Base-by-base conservation (phyloP, 2,888 invertebrate species). In the Caenorhabditis sp. region DNA sequence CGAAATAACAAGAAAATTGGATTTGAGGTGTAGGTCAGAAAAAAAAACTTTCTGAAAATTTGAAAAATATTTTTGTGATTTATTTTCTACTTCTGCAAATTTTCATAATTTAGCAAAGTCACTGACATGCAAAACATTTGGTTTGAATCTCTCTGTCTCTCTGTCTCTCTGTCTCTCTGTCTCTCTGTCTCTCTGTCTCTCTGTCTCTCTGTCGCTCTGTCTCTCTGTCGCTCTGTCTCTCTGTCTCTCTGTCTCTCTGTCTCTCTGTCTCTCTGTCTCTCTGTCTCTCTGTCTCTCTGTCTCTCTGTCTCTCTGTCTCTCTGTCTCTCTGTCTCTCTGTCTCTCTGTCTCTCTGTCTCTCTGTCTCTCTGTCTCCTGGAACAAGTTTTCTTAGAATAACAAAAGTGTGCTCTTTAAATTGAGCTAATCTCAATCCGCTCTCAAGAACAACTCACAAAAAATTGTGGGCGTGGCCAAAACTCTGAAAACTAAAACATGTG, bases 131-230 rank as follows among this genome's bases (percentile, higher is more conserved):
- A n/a, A n/a, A n/a, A 21, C 19, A 51, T 6, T 51, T 51, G 19
- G 4, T 51, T 12, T 21, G 19, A 5, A 4, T 51, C 51, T 51
- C 51, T 51, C 51, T 51, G 19, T 51, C 51, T 51, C 51, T 51
- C 51, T 51, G 19, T 51, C 51, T 51, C 51, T 51, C 51, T 51
- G 19, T 51, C 51, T 51, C 51, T 51, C 51, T 51, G 19, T 51
- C 51, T 59, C 60, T 21, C 37, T 37, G 36, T 59, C 61, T 61
- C 36, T 51, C 61, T 50, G 50, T 26, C 51, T 51, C 51, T 31
- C 49, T 50, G 24, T 51, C 57, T 50, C 51, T 49, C 51, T 51
- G 19, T 51, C 51, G 4, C 51, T 51, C 51, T 51, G 19, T 51
- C 51, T 51, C 31, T 61, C 61, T 51, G 50, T 61, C 23, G 6